Base-by-base conservation (phyloP, 2,797 vertebrate species). In the Hemitrygon akajei region DNA sequence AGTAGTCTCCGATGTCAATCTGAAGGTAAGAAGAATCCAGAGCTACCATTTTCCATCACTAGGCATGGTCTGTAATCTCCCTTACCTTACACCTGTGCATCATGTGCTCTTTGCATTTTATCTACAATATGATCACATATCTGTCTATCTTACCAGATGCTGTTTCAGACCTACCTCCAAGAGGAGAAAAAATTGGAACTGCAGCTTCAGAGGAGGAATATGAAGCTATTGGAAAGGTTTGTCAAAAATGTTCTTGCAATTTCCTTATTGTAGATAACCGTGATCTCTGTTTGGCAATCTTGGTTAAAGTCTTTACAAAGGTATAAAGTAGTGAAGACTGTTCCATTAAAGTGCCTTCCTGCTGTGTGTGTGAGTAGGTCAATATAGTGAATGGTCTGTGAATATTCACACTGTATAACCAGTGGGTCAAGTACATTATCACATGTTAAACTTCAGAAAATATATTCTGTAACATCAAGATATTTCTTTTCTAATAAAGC, bases 101-200 rank as follows among this genome's bases (percentile, higher is more conserved):
- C 60, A 20, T 6, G 20, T 89, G 60, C n/a, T 18, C 18, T n/a
- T 69, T 89, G 60, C n/a, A 89, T 7, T 14, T 89, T 89, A 37
- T 63, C 60, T 34, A n/a, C 40, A 20, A 89, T 34, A 11, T 89
- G n/a, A 66, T 34, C 66, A 60, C 18, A 22, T n/a, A 10, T 20
- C 60, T 12, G 2, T 58, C 47, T 58, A 25, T 56, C 0, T 7
- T 81, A 94, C 16, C 95, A 98, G 98, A 97, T 56, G 87, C 94
- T 9, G 63, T 95, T 0, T 96, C 96, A 0, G 5, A 93, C 27
- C 93, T 97, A 60, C 94, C 82, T 0, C 94, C 95, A 27, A 96
- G 97, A 30, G 97, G 96, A 37, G 96, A 96, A 94, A 96, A 97
- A 93, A 97, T 95, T 0, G 98, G 97, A 30, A 96, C 95, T 84